A percentile compares a stretch with the other conserved stretches of the same genome.
These are phyloP conservation scores for Naso thynnoides DNA, from an alignment of 2,797 vertebrate species.

Conservation along the genomic window DNA sequence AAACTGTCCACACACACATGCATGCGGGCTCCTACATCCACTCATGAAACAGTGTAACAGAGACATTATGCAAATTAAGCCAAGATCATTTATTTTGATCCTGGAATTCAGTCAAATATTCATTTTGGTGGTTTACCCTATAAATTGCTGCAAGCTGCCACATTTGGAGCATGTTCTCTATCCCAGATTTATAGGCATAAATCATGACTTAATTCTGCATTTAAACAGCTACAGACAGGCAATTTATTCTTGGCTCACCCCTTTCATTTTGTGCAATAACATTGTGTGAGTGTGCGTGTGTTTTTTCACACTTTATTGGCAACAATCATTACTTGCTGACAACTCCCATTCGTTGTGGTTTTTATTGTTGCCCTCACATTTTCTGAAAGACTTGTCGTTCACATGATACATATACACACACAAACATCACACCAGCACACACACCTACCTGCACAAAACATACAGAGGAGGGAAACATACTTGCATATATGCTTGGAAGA, in stretches of 20 bases:
- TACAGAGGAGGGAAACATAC: slow-evolving; percentile 25
- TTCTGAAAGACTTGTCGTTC: slow-evolving; percentile 57
- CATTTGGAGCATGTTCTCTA: slow-evolving; percentile 81
- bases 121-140: slow-evolving; percentile 78
- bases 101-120: slow-evolving; percentile 81
- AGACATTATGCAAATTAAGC: slow-evolving; percentile 63
- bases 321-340: slow-evolving; percentile 78
- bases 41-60: slow-evolving; percentile 44
- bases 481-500: slow-evolving; percentile 32
- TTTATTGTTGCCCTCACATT: slow-evolving; percentile 63
- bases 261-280: slow-evolving; percentile 60
- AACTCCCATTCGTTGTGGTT: slow-evolving; percentile 70
- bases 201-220: slow-evolving; percentile 81
- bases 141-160: slow-evolving; percentile 83
- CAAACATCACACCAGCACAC: slow-evolving; percentile 18
- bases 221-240: slow-evolving; percentile 87
- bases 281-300: slow-evolving; percentile 52
- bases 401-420: slow-evolving; percentile 29
- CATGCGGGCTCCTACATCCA: slow-evolving; percentile 5
- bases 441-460: slow-evolving; percentile 1
- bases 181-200: slow-evolving; percentile 75
- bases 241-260: slow-evolving; percentile 83
- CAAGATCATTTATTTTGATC: slow-evolving; percentile 75
- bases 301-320: slow-evolving; percentile 71
- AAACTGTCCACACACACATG: slow-evolving; percentile 14